Evolutionary conservation across 1,140 invertebrate species (phyloP), one percentile per base, ranked within the genome.

Genomic region (Cydia strobilella): DNA sequence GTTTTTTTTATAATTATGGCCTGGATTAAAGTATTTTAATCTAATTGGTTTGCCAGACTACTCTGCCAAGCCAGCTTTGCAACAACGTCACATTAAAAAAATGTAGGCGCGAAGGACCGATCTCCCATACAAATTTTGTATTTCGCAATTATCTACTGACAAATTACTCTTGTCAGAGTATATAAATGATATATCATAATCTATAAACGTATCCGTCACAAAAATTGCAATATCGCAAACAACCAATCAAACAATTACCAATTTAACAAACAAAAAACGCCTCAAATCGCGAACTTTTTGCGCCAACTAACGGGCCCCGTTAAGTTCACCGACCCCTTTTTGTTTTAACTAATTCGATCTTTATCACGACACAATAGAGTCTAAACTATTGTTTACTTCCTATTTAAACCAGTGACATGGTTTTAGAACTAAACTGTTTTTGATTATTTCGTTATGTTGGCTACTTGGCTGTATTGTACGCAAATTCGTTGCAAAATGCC

Each of bases 201-300:
- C 5, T 5, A 35, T 10, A 39, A 48, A 54, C 51, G 6, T 15
- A 54, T 15, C 15, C 51, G 1, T 54, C 51, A 54, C 15, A 39
- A 54, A 54, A 54, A n/a, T 54, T 7, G 51, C 51, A 54, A 54
- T 54, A 54, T 54, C 51, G 7, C 51, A 54, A 18, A 54, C 51
- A n/a, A n/a, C 20, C 51, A 54, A 54, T 20, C 51, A 54, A 20
- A 54, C 51, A 54, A 54, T 54, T 54, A 54, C 51, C 15, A 15
- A 54, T 54, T 20, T 54, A 54, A 54, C 6, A 9, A 54, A 51
- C 48, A 54, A 54, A 54, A 54, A 54, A 54, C 51, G 51, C 15
- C 51, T 54, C 51, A 15, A 54, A n/a, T n/a, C 51, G 51, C 51
- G 51, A 54, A 54, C 51, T 54, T 54, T 54, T 54, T 54, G 51